Percentiles rank a stretch among this genome's conserved stretches.
phyloP scores from a whole-genome alignment of 2,888 invertebrate species.

The Caenorhabditis sp. region DNA sequence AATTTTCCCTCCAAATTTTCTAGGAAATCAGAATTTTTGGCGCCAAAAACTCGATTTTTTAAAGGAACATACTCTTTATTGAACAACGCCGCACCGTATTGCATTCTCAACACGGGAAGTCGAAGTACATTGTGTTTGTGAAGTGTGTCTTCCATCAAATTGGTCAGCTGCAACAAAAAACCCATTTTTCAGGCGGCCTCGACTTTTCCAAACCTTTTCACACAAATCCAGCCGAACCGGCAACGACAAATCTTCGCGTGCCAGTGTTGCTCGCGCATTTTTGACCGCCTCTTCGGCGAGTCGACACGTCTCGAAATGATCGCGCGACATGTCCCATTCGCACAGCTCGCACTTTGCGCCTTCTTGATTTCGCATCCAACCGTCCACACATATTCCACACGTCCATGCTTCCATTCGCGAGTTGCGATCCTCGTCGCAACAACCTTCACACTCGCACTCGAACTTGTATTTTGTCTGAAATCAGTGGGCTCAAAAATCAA shows the following conservation, averaged over 20 bases:
- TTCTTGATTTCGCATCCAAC: conserved; percentile 12
- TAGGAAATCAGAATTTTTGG: too few species aligned
- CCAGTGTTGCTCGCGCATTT: conserved; percentile 1
- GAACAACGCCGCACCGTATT: conserved; percentile 11
- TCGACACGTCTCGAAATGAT: conserved; percentile 26
- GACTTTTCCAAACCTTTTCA: conserved; percentile 13
- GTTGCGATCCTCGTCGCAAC: conserved; percentile 45
- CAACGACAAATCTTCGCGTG: conserved; percentile 4
- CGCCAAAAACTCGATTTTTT: too few species aligned
- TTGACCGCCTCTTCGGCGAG: conserved; percentile 16
- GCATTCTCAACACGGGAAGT: conserved; percentile 18
- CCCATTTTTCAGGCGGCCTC: background rate
- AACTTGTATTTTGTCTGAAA: conserved; percentile 50
- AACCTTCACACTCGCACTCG: conserved; percentile 50
- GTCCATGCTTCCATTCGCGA: conserved; percentile 32
- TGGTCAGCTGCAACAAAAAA: conserved; percentile 4
- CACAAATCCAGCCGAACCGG: background rate
- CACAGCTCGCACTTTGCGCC: conserved; percentile 15
- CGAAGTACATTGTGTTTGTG: conserved; percentile 24
- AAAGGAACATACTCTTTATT: conserved; percentile 21
- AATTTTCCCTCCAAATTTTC: too few species aligned
- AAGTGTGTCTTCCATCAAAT: conserved; percentile 6
- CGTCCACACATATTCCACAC: conserved; percentile 30
- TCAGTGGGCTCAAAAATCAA: background rate
- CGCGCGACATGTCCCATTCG: conserved; percentile 33